Base-by-base conservation (phyloP, 2,888 invertebrate species). In the Aspidiotus destructor region DNA sequence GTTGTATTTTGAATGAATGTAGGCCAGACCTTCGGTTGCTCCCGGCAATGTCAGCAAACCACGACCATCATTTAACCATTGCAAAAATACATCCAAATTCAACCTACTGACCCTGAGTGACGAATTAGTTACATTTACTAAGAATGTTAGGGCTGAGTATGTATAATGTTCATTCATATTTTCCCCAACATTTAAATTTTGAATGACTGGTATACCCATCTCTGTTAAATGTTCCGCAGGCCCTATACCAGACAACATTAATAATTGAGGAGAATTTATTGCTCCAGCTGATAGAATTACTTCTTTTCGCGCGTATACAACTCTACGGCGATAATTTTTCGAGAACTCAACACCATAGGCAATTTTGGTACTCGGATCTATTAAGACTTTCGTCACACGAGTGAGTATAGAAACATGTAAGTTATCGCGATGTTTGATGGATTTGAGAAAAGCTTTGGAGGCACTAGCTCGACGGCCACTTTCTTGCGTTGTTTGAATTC, bases 231-330 rank as follows among this genome's bases (percentile, higher is more conserved):
- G 84, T 6, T 81, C 76, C 73, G 76, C 80, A 1, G 87, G 86
- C 0, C 87, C 87, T 11, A 87, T 77, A 1, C 86, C 86, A 10
- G 84, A 84, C 53, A 86, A 73, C 80, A 83, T 79, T 42, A 84
- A 76, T 11, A 92, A 75, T 76, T 92, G 89, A 0, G 92, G 88
- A 0, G 89, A 85, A 77, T 88, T 88, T 71, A 92, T 85, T 0
- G 89, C 84, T 0, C 92, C 89, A 1, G 86, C 87, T 10, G 86
- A 85, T 8, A 86, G 74, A 68, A 86, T 83, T 0, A 85, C 81
- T 74, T 84, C 84, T 73, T 81, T 83, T 55, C 77, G 78, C 1
- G 83, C 83, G 60, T 74, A 73, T 2, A 81, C 76, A 7, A 63
- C 72, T 64, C 76, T 74, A 10, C 72, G 74, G 41, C 71, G 73